Evolutionary conservation across 1,140 invertebrate genomes (phyloP).

Genomic region (Adelges cooleyi): DNA sequence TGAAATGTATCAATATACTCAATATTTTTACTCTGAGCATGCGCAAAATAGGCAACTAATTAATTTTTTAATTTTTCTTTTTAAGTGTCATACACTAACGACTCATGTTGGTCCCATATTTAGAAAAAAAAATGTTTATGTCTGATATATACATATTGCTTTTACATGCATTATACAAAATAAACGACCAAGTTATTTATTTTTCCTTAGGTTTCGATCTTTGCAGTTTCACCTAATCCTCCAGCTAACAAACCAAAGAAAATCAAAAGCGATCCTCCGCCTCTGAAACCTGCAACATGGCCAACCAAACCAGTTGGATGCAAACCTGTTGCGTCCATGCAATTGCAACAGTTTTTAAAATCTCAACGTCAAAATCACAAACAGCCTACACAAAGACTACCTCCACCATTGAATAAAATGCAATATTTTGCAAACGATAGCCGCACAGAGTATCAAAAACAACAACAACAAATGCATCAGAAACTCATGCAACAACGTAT

Average conservation of each 20-base stretch:
- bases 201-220: constrained; percentile 26
- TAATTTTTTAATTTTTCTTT: no score
- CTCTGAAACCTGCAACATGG: constrained; percentile 20
- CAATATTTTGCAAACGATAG: constrained; percentile 28
- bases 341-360: constrained; percentile 22
- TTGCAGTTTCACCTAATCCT: constrained; percentile 23
- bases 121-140: no score
- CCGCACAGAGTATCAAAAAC: constrained; percentile 22
- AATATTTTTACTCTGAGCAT: no score
- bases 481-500: constrained; percentile 24
- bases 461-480: constrained; percentile 24
- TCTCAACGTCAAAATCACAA: constrained; percentile 12
- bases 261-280: constrained; percentile 10
- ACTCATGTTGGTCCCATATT: no score
- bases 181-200: not conserved
- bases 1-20: no score
- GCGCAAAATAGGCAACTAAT: no score
- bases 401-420: constrained; percentile 21
- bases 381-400: not conserved
- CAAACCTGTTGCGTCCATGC: constrained; percentile 18
- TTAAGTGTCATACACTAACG: no score
- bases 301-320: not conserved
- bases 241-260: constrained; percentile 5
- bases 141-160: no score
- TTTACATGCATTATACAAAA: no score